Evolutionary conservation across 2,797 vertebrate genomes (phyloP).

Genomic region (Anguilla anguilla): DNA sequence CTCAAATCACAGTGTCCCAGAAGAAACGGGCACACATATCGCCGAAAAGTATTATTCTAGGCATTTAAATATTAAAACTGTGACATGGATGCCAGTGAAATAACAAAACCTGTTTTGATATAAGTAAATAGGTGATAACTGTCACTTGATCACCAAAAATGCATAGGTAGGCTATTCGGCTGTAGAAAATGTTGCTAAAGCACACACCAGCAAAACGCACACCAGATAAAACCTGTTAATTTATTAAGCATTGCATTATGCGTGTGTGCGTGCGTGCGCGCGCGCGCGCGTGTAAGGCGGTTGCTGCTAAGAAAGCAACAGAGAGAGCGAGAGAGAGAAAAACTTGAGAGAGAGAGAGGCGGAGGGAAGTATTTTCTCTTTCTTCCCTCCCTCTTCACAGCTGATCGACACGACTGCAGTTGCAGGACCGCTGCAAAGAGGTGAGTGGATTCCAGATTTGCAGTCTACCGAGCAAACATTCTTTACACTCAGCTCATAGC

Average conservation of each 20-base stretch:
- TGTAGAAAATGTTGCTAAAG: not conserved
- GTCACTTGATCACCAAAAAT: not conserved
- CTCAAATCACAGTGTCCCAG: too few relatives aligned
- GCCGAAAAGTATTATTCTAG: not conserved
- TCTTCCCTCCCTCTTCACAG: slow-evolving; percentile 15
- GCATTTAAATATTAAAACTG: too few relatives aligned
- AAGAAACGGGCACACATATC: too few relatives aligned
- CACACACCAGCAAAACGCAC: not conserved
- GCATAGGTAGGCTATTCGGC: not conserved
- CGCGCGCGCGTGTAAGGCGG: too few relatives aligned
- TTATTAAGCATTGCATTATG: not conserved
- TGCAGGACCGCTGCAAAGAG: slow-evolving; percentile 40
- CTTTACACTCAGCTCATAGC: not conserved
- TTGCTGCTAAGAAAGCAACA: too few relatives aligned
- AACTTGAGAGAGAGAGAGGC: not conserved
- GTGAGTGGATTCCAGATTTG: slow-evolving; percentile 53
- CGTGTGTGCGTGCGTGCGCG: too few relatives aligned
- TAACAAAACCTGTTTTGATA: not conserved
- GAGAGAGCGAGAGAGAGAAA: too few relatives aligned
- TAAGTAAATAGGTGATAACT: not conserved
- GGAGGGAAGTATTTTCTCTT: slow-evolving; percentile 13
- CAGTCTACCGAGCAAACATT: not conserved
- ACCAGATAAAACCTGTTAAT: not conserved
- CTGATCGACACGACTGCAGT: slow-evolving; percentile 39
- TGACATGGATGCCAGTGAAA: not conserved